Base-by-base conservation (phyloP, 2,888 invertebrate genomes). In the Trichopoda pennipes region DNA sequence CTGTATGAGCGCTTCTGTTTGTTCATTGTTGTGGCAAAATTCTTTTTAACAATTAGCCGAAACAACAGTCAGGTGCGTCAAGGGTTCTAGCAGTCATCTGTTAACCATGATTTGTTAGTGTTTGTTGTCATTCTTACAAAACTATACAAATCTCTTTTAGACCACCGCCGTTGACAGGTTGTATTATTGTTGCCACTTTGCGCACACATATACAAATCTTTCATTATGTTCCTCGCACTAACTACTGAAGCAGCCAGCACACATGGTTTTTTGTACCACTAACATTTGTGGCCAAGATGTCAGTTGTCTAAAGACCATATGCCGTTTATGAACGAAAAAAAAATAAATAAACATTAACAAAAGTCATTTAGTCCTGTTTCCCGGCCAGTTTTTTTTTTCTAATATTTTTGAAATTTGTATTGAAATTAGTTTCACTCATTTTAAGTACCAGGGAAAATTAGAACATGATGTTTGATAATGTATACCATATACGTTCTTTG, bases 21-120 rank as follows among this genome's bases (percentile, higher is more conserved):
- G 60, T 75, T 66, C 66, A 77, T 69, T 77, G 77, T 73, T 82
- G 82, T 75, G 82, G 79, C 53, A 79, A 76, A 82, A 72, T 82
- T 82, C 79, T 75, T 79, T 79, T 82, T 58, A 72, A 76, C 79
- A 82, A 82, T 82, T 82, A 82, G 79, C 79, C 75, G 73, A 72
- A 72, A 72, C 79, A 49, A 61, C 69, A 79, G 82, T 82, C 82
- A 82, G 82, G 82, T 83, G 83, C 74, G 32, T 53, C 14, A 64
- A 49, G 80, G 69, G 55, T 77, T 49, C 63, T 8, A 3, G 14
- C 61, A 70, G 44, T 21, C 64, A 68, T 72, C 44, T 77, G 28
- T 32, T 74, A 64, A 35, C 66, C 72, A 79, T 63, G 75, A 82
- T 82, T 82, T 80, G 82, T 56, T 69, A 32, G 42, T 56, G 70